Evolutionary conservation across 2,113 vertebrate genomes (phyloP), one percentile per base, ranked within the genome.

Genomic region (Myodes glareolus): DNA sequence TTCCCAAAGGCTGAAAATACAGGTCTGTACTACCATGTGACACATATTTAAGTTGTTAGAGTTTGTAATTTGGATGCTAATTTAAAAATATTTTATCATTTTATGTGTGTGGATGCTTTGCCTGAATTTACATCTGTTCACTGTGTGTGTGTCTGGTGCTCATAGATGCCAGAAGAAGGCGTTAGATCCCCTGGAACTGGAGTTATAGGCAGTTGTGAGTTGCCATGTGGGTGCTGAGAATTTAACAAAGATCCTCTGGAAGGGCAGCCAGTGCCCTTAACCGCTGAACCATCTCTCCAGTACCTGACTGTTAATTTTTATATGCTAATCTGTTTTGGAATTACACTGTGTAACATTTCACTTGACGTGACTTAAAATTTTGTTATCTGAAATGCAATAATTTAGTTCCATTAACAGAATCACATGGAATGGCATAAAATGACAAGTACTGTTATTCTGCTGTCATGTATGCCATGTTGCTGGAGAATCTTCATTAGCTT

Each of bases 361-460:
- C 17, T 82, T 84, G 39, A 95, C 27, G 6, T 58, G 67, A 80
- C 55, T 87, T 75, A 87, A 65, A 47, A 25, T 80, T 82, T 75
- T 91, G 47, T 80, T 47, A 70, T 65, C 31, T 90, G 80, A 95
- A 94, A 94, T 87, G 3, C 29, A 90, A 11, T 93, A 55, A 70
- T 81, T 97, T 45, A 65, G 45, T 76, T 91, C 77, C 39, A 70
- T 1, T 82, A 58, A 70, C 7, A 7, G 36, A 63, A 45, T 23
- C 23, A 23, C 14, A 78, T 1, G 16, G 31, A 78, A 86, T 91
- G 73, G 85, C 42, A 45, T 55, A n/a, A 76, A 85, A 88, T 10
- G 23, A 33, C 21, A 42, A 31, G 29, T 63, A 52, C 0, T 80
- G 65, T 81, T 76, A 88, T 21, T 45, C 55, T 72, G 16, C 50